Evolutionary conservation across 2,888 invertebrate genomes (phyloP).

Genomic region (Drosophila prostipennis): DNA sequence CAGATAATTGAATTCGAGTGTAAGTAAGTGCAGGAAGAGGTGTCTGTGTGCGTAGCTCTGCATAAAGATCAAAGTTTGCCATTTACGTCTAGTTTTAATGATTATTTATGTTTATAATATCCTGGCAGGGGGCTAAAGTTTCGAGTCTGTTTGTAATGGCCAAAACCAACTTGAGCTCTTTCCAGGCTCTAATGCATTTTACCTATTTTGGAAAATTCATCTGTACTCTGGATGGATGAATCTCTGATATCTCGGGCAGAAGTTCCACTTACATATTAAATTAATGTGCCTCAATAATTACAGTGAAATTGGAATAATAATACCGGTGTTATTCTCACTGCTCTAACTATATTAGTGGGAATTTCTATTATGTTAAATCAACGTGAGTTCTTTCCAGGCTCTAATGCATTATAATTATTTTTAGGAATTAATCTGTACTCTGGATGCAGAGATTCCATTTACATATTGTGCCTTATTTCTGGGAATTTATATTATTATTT

Average conservation of each 20-base stretch:
- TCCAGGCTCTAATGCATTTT: neutral
- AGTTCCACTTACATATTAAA: no score
- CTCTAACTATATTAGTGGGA: no score
- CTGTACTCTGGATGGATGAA: neutral
- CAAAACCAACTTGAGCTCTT: conserved; percentile 6
- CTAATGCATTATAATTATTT: neutral
- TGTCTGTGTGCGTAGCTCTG: conserved; percentile 7
- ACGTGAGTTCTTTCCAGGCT: neutral
- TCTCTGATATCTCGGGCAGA: no score
- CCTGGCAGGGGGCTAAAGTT: neutral
- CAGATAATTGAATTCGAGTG: conserved; percentile 79
- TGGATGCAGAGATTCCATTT: no score
- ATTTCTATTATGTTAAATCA: no score
- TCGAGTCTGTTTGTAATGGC: conserved; percentile 8
- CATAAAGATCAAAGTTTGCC: conserved; percentile 21
- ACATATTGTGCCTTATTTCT: no score
- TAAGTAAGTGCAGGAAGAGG: conserved; percentile 59
- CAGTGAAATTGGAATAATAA: no score
- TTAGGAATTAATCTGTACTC: no score
- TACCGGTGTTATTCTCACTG: no score
- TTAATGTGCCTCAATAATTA: no score
- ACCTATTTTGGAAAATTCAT: neutral
- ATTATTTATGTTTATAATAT: conserved; percentile 18
- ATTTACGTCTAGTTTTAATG: conserved; percentile 21
- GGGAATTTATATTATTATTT: no score